Evolutionary conservation across 2,113 vertebrate genomes (phyloP), one percentile per base, ranked within the genome.

Genomic region (Salvator merianae): DNA sequence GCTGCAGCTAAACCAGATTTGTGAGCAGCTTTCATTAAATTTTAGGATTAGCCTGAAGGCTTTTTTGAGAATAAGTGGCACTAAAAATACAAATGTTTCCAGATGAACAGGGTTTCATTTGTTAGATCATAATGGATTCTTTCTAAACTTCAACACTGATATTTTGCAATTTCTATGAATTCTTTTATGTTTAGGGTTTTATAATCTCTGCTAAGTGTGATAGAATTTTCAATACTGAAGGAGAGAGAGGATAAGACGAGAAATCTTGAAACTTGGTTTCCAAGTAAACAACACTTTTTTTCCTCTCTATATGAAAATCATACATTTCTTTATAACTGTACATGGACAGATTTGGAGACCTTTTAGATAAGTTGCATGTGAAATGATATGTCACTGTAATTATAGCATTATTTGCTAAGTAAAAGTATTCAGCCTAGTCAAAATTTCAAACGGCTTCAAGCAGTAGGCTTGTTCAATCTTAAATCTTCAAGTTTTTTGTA

Each of bases 11-110:
- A 66, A 66, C 26, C 63, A 30, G 28, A 66, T 66, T n/a, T n/a
- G 26, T 65, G 28, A 65, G 62, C 26, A 28, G 7, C 71, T 0
- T 76, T 40, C 22, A 65, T 5, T 0, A 0, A 68, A 0, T 69
- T 47, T 0, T 1, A 66, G 28, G 16, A 78, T 72, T 50, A 8
- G 3, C 18, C 0, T 0, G n/a, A n/a, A n/a, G 0, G 0, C 53
- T 88, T 76, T 47, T 24, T 89, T 71, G 82, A 47, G 34, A 85
- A 32, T 77, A 86, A 32, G 69, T 47, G 6, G 3, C 30, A 20
- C 80, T 76, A 88, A 20, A 59, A 24, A 80, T 32, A 3, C 5
- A 34, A 5, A 18, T 13, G 63, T 59, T 53, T 71, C 47, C 55
- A 80, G 63, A 72, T 73, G 89, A 87, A 8, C 74, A 43, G 65